Percentiles rank a stretch among this genome's conserved stretches.
These are phyloP conservation scores for Oxyura jamaicensis DNA, from an alignment of 2,113 vertebrate genomes.

Conservation along the genomic window DNA sequence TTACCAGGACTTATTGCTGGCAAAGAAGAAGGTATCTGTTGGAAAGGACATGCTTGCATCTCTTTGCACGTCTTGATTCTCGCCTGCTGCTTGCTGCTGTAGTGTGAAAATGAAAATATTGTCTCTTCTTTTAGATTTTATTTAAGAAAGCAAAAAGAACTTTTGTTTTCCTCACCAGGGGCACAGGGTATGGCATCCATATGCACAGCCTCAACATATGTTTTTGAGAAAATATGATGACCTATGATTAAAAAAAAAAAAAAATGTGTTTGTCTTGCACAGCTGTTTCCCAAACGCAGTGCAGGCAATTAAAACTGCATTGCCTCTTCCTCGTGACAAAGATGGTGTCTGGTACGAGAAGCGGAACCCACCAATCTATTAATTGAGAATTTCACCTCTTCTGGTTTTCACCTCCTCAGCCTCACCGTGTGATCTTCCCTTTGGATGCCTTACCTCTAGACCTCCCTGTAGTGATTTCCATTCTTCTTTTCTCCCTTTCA, in stretches of 20 bases:
- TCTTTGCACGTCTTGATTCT: constrained; percentile 73
- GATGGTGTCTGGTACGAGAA: not conserved
- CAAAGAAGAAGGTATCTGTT: constrained; percentile 92
- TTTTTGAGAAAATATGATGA: not conserved
- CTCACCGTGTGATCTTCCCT: not conserved
- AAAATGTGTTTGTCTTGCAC: not conserved
- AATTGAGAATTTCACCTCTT: not conserved
- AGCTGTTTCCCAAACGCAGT: not conserved
- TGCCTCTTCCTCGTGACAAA: not conserved
- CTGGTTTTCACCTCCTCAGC: not conserved
- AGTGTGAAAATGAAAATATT: constrained; percentile 71
- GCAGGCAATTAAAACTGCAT: not conserved
- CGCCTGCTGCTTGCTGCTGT: constrained; percentile 81
- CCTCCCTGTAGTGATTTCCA: not conserved
- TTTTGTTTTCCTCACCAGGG: constrained; percentile 1
- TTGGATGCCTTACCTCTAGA: not conserved
- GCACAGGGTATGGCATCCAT: not conserved
- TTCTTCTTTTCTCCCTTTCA: not conserved
- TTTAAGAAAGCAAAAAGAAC: constrained; percentile 46
- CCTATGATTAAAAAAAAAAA: not conserved
- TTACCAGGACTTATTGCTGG: constrained; percentile 94
- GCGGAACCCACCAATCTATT: not conserved
- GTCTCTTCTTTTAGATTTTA: constrained; percentile 53
- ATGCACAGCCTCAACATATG: not conserved
- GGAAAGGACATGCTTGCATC: constrained; percentile 75